A percentile compares a stretch with the other conserved stretches of the same genome.
Conservation (phyloP, 2,113 vertebrate genomes). For the Peromyscus polionotus region DNA sequence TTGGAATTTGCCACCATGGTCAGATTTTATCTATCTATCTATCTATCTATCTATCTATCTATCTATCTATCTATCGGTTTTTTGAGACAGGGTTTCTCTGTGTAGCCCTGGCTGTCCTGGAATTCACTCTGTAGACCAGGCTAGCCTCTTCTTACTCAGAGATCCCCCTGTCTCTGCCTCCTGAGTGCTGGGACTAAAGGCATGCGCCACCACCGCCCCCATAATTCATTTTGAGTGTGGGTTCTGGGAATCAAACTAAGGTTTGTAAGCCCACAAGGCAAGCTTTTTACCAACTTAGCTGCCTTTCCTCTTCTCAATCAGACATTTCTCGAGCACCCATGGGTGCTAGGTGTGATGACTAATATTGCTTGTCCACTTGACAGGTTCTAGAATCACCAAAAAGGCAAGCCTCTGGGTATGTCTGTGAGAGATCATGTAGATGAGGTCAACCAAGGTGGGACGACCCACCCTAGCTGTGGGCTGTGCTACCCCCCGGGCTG, state of each 20-base stretch:
- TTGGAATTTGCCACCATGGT: not conserved
- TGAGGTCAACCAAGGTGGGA: not conserved
- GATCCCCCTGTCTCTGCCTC: not conserved
- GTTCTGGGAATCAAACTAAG: not conserved
- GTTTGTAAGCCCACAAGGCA: not conserved
- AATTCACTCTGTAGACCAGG: not conserved
- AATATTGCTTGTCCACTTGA: not conserved
- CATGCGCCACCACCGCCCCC: fast-evolving
- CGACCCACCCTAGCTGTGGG: not conserved
- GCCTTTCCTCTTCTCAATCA: not conserved
- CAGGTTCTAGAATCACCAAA: not conserved
- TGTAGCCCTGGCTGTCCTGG: not conserved
- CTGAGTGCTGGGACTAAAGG: not conserved
- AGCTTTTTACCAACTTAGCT: not conserved
- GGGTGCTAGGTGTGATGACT: not conserved
- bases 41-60: too few species aligned
- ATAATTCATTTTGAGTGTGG: not conserved
- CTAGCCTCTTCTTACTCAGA: not conserved
- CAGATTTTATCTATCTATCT: not conserved
- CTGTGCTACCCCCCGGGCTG: not conserved
- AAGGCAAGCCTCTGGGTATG: not conserved
- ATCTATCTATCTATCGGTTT: too few species aligned
- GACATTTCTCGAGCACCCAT: not conserved
- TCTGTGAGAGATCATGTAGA: not conserved
- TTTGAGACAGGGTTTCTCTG: too few species aligned